These are phyloP conservation scores for Pantelozetes paolii DNA, from an alignment of 2,888 invertebrate genomes.

Conservation along the genomic window DNA sequence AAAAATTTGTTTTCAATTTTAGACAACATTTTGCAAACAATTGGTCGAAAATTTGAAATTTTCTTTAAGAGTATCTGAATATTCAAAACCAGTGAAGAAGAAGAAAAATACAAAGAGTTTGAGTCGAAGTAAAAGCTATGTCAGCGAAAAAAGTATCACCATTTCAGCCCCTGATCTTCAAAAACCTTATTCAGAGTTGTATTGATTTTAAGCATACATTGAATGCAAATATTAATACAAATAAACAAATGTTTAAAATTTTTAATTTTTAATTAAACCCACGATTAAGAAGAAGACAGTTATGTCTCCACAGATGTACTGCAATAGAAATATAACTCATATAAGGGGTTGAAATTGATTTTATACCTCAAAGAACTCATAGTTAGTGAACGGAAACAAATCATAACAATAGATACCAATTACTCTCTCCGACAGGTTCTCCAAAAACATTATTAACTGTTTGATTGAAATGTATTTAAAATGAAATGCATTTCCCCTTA, in stretches of 20 bases:
- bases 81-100: slow-evolving; percentile 44
- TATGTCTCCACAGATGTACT: too few relatives aligned
- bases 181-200: neutral
- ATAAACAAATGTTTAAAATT: too few relatives aligned
- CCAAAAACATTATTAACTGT: neutral
- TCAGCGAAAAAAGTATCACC: neutral
- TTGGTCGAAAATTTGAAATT: slow-evolving; percentile 46
- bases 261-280: too few relatives aligned
- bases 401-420: slow-evolving; percentile 19
- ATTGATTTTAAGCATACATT: neutral
- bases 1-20: neutral
- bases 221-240: too few relatives aligned
- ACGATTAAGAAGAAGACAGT: too few relatives aligned
- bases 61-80: slow-evolving; percentile 44
- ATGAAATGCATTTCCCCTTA: too few relatives aligned
- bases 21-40: slow-evolving; percentile 43
- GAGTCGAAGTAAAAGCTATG: neutral
- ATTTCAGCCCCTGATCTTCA: neutral
- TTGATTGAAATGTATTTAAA: neutral
- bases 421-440: neutral
- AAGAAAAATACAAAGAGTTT: neutral
- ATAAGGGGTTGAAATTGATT: too few relatives aligned
- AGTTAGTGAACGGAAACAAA: neutral
- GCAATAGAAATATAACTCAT: neutral
- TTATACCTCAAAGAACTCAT: neutral